Percentiles rank a stretch among this genome's conserved stretches.
phyloP scores from a whole-genome alignment of 2,113 vertebrate species.

The Zosterops japonicus region DNA sequence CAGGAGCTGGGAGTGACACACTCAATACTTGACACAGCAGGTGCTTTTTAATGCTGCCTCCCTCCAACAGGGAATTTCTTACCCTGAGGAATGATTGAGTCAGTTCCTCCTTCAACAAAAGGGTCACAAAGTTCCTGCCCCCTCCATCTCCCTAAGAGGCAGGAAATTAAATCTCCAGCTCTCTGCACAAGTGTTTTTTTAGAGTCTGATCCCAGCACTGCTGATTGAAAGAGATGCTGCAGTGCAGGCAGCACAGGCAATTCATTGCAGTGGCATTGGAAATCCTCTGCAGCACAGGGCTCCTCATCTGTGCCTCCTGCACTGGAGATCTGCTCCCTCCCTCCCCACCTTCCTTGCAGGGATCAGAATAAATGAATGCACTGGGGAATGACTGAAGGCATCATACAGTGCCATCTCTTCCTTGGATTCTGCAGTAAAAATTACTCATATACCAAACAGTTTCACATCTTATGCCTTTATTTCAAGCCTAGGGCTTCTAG shows the following conservation, averaged over 20 bases:
- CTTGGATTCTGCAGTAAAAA: background rate
- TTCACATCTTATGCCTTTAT: background rate
- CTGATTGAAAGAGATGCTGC: background rate
- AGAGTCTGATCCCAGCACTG: background rate
- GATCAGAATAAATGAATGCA: background rate
- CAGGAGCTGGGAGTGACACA: background rate
- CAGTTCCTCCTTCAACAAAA: background rate
- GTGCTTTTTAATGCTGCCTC: background rate
- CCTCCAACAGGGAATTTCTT: background rate
- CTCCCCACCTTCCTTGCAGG: background rate
- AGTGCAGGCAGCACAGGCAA: background rate
- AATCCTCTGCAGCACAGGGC: background rate
- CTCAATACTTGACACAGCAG: background rate
- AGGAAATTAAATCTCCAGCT: background rate
- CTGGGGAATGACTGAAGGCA: background rate
- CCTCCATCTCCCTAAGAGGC: background rate
- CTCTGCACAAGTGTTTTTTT: background rate
- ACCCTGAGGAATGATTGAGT: background rate
- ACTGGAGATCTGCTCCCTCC: background rate
- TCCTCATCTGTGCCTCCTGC: background rate
- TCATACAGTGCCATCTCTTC: background rate
- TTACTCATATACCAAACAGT: background rate
- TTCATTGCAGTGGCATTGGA: background rate
- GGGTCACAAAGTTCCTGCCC: background rate
- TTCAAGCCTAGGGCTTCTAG: background rate